Base-by-base conservation (phyloP, 2,113 vertebrate species). In the Gallinago jamesoni region DNA sequence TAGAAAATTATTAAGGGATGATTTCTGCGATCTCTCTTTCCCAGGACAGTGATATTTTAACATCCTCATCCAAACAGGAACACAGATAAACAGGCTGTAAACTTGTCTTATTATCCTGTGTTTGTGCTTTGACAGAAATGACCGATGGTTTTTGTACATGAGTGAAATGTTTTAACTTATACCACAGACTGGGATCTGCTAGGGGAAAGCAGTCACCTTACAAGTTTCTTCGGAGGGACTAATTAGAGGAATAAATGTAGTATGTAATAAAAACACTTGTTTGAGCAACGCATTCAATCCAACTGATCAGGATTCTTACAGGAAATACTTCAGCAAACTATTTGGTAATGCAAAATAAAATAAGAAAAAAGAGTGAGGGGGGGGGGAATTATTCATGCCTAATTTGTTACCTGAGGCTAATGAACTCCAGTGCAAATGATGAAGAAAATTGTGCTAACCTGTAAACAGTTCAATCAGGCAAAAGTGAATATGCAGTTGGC, bases 1-100 rank as follows among this genome's bases (percentile, higher is more conserved):
- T 62, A 91, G 50, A 84, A 95, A 91, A 56, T 96, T 89, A 84
- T 72, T 76, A 84, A 87, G 57, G 84, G 66, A 94, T 93, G 74
- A 95, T 91, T 96, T 89, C 94, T 91, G 74, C 5, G 5, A 39
- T 72, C 53, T 68, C 84, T 83, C 25, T 94, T 87, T 91, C 89
- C 84, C 81, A 79, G 62, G 66, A 79, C n/a, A 68, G 91, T 24
- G 48, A 53, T 95, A 79, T 89, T 96, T 94, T 79, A 91, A 66
- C 84, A 89, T 25, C 66, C 66, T 93, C 80, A 84, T 53, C 74
- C 59, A 48, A 87, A 84, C 62, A 89, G 57, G 33, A 96, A 57
- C 74, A 82, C 33, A 56, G 77, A 95, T 85, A 84, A 91, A 93
- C 27, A 89, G 35, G 78, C 48, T 79, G 73, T 76, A 92, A 96